Evolutionary conservation across 2,888 invertebrate genomes (phyloP).

Genomic region (Eugnorisma glareosa): DNA sequence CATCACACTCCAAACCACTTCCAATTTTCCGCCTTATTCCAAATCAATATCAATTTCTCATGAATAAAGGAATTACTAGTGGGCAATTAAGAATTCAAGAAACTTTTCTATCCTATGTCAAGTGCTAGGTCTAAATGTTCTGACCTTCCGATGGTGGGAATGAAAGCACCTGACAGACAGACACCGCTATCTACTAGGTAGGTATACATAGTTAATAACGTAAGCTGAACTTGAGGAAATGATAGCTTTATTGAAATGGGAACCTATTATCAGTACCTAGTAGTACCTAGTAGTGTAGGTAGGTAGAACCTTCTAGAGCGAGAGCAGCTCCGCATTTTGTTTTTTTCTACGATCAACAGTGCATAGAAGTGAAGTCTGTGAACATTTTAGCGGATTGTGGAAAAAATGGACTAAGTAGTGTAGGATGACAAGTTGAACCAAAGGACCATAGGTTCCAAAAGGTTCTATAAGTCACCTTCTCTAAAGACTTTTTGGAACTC

Average conservation of each 20-base stretch:
- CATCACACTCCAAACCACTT: not conserved
- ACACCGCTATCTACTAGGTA: not conserved
- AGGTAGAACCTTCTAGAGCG: not conserved
- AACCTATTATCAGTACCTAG: not conserved
- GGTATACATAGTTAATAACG: not conserved
- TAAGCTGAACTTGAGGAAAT: slow-evolving; percentile 34
- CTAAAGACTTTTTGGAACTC: not conserved
- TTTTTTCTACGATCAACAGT: not conserved
- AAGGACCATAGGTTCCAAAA: not conserved
- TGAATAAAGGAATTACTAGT: not conserved
- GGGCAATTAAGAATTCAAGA: slow-evolving; percentile 20
- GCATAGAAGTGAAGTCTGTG: not conserved
- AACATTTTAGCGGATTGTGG: not conserved
- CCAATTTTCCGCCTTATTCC: not conserved
- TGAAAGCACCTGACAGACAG: slow-evolving; percentile 49
- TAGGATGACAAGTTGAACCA: not conserved
- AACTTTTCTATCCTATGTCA: slow-evolving; percentile 29
- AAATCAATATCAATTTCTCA: not conserved
- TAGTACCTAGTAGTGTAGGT: slow-evolving; percentile 1
- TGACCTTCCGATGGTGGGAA: slow-evolving; percentile 54
- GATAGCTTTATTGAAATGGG: slow-evolving; percentile 16
- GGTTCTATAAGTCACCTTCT: not conserved
- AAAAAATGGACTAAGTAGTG: not conserved
- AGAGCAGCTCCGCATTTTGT: not conserved
- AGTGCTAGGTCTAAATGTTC: slow-evolving; percentile 21